Base-by-base conservation (phyloP, 2,113 vertebrate species). In the Chaetodon trifascialis region DNA sequence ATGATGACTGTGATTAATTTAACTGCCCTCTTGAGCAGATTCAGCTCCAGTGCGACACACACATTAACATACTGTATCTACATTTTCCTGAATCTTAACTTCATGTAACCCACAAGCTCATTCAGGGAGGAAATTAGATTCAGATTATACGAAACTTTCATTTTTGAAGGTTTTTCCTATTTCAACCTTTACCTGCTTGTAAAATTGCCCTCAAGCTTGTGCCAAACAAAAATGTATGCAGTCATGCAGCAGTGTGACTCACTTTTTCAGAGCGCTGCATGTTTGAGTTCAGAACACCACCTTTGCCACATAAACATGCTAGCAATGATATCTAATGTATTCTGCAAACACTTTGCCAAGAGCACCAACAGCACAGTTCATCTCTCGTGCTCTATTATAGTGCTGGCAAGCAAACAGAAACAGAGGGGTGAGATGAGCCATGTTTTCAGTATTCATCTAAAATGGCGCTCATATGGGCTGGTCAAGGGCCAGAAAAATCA, bases 401-500 rank as follows among this genome's bases (percentile, higher is more conserved):
- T n/a, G 63, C 83, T 92, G 86, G 85, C 85, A 90, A 84, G 79
- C 77, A 73, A 90, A 88, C 78, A 90, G 75, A 87, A 52, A 54
- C 42, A 71, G 54, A 34, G 34, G 65, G 69, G 55, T 42, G 83
- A 80, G 67, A 60, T 23, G 56, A 75, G 91, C 73, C 83, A 36
- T 86, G 87, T 90, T 87, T 83, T 80, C 72, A 52, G 80, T 40
- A 52, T 71, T 87, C 82, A 86, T 87, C 69, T 88, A 84, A 89
- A 87, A 86, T 79, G 77, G 76, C 77, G 75, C 67, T 85, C 84
- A 17, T 73, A 80, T 40, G 47, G 40, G 79, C 87, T 85, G 85
- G 86, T 92, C 82, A 83, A 30, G 80, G 82, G 80, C 87, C 88
- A 89, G 78, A 65, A 74, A 85, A 80, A 88, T 86, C 86, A 86